phyloP scores from a whole-genome alignment of 2,113 vertebrate genomes.

The Arizona elegans region DNA sequence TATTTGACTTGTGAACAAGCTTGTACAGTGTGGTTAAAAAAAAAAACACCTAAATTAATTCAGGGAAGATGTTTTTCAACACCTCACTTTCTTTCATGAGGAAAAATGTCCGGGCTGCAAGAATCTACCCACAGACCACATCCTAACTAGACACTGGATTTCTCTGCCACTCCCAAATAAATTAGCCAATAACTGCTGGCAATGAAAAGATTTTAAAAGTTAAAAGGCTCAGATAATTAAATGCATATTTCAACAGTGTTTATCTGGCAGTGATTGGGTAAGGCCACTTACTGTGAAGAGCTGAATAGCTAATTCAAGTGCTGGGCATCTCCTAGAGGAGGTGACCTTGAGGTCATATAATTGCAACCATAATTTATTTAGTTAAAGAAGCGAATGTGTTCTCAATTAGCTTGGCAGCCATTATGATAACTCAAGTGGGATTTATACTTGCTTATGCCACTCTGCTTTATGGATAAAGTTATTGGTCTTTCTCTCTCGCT shows the following conservation, averaged over 20 bases:
- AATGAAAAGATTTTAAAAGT: slow-evolving; percentile 48
- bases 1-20: neutral
- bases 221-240: slow-evolving; percentile 68
- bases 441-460: slow-evolving; percentile 69
- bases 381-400: slow-evolving; percentile 67
- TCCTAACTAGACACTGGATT: slow-evolving; percentile 48
- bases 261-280: slow-evolving; percentile 70
- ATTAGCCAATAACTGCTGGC: slow-evolving; percentile 53
- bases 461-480: slow-evolving; percentile 55
- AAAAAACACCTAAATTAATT: neutral
- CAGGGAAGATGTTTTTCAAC: neutral
- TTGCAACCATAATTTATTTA: slow-evolving; percentile 73
- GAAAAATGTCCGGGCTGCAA: neutral
- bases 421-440: slow-evolving; percentile 66
- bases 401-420: slow-evolving; percentile 69
- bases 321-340: slow-evolving; percentile 65
- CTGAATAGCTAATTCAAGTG: slow-evolving; percentile 66
- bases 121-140: slow-evolving; percentile 12
- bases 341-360: slow-evolving; percentile 69
- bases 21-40: neutral
- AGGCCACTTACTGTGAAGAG: slow-evolving; percentile 64
- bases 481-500: slow-evolving; percentile 39
- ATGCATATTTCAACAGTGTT: slow-evolving; percentile 72
- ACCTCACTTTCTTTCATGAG: slow-evolving; percentile 4
- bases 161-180: slow-evolving; percentile 52